phyloP scores from a whole-genome alignment of 1,140 invertebrate genomes.

The Drosophila nebulosa region DNA sequence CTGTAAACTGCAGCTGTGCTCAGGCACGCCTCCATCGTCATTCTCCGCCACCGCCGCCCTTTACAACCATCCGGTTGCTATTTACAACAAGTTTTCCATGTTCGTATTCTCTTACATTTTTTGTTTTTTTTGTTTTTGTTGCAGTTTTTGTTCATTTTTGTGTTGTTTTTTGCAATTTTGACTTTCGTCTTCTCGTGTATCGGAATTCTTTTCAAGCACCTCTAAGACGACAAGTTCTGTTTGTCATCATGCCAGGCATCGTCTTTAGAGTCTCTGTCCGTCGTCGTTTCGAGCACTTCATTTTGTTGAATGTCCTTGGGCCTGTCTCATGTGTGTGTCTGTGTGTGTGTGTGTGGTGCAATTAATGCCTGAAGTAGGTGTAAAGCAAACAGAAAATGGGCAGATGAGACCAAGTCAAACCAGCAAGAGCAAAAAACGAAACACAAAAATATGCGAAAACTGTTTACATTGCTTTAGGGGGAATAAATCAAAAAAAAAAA shows the following conservation, averaged over 20 bases:
- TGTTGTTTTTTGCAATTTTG: slow-evolving; percentile 1
- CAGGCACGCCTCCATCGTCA: background rate
- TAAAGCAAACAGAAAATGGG: background rate
- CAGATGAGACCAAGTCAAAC: slow-evolving; percentile 1
- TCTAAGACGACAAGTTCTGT: slow-evolving; percentile 35
- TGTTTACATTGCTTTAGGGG: background rate
- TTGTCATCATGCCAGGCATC: slow-evolving; percentile 13
- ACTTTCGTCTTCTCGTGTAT: slow-evolving; percentile 30
- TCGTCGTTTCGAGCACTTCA: slow-evolving; percentile 35
- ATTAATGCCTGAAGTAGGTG: slow-evolving; percentile 21
- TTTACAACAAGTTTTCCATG: slow-evolving; percentile 15
- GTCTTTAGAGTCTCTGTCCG: slow-evolving; percentile 8
- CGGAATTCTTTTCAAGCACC: slow-evolving; percentile 42
- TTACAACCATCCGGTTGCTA: background rate
- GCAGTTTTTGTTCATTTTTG: background rate
- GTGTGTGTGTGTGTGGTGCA: slow-evolving; percentile 4
- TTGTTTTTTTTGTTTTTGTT: background rate
- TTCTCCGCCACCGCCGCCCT: background rate
- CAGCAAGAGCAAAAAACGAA: background rate
- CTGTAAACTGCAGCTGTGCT: slow-evolving; percentile 28
- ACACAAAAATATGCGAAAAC: background rate
- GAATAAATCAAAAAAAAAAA: background rate
- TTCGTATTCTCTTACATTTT: background rate
- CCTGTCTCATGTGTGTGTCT: background rate
- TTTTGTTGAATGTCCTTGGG: slow-evolving; percentile 46